Percentiles rank a stretch among this genome's conserved stretches.
phyloP scores from a whole-genome alignment of 2,797 vertebrate species.

The Gadopsis marmoratus region DNA sequence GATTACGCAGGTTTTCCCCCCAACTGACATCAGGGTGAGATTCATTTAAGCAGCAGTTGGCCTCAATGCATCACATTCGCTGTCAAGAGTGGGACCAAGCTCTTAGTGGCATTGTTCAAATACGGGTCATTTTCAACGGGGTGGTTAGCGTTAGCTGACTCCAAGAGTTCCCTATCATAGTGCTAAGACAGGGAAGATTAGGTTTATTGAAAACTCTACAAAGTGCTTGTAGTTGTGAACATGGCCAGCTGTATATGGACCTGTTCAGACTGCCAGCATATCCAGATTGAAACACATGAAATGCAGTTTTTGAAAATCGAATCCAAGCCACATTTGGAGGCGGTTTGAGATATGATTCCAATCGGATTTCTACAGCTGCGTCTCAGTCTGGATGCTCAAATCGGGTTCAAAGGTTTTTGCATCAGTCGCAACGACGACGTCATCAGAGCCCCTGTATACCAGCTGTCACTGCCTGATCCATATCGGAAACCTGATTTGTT shows the following conservation, averaged over 20 bases:
- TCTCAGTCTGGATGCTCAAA: no score
- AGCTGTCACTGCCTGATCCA: no score
- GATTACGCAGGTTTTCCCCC: constrained; percentile 46
- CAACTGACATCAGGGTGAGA: constrained; percentile 58
- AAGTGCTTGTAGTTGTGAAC: background rate
- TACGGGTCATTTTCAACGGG: constrained; percentile 11
- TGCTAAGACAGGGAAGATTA: background rate
- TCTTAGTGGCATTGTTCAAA: background rate
- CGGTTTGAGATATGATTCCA: no score
- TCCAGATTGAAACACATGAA: no score
- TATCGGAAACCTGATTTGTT: no score
- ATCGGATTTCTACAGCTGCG: no score
- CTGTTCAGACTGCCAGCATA: no score
- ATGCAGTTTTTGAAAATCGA: no score
- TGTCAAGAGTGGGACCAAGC: constrained; percentile 32
- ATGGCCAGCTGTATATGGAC: background rate
- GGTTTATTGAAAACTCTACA: background rate
- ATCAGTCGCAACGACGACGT: no score
- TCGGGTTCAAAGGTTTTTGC: no score
- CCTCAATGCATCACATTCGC: constrained; percentile 42
- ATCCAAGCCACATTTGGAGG: no score
- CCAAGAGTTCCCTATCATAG: background rate
- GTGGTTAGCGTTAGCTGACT: background rate
- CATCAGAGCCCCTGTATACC: no score
- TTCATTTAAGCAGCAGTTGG: constrained; percentile 65